Evolutionary conservation across 2,888 invertebrate species (phyloP).

Genomic region (Leptinotarsa rubiginosa): DNA sequence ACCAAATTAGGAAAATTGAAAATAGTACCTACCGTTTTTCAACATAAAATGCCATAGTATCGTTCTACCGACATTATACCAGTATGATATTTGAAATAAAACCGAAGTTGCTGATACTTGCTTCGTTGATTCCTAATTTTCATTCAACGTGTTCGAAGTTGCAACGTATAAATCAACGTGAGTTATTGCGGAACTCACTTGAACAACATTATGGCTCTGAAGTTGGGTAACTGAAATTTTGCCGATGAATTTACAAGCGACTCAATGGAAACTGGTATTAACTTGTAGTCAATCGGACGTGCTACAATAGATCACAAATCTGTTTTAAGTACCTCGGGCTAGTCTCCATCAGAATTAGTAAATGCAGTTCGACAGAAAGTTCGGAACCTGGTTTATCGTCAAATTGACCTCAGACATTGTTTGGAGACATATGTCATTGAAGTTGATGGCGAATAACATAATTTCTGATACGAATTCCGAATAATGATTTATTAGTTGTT

Average conservation of each 20-base stretch:
- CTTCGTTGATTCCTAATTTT: not conserved
- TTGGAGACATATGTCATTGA: slow-evolving; percentile 43
- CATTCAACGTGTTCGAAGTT: not conserved
- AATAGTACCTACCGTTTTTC: not conserved
- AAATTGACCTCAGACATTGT: slow-evolving; percentile 44
- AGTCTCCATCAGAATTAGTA: slow-evolving; percentile 31
- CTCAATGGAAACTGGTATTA: slow-evolving; percentile 30
- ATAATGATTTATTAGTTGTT: too few relatives aligned
- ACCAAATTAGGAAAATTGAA: too few relatives aligned
- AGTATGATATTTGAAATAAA: not conserved
- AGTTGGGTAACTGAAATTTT: slow-evolving; percentile 23
- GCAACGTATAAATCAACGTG: slow-evolving; percentile 2
- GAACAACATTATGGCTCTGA: not conserved
- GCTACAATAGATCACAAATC: slow-evolving; percentile 32
- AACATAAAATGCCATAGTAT: not conserved
- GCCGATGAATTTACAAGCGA: slow-evolving; percentile 28
- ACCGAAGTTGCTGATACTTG: not conserved
- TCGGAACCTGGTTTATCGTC: slow-evolving; percentile 40
- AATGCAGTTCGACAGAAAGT: slow-evolving; percentile 28
- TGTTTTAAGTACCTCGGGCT: slow-evolving; percentile 22
- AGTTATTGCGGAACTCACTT: slow-evolving; percentile 6
- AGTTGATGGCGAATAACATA: not conserved
- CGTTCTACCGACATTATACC: not conserved
- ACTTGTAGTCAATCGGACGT: slow-evolving; percentile 25
- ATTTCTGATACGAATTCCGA: not conserved